A percentile compares a stretch with the other conserved stretches of the same genome.
Evolutionary conservation across 2,797 vertebrate genomes (phyloP).

Genomic region (Lophotriccus pileatus): DNA sequence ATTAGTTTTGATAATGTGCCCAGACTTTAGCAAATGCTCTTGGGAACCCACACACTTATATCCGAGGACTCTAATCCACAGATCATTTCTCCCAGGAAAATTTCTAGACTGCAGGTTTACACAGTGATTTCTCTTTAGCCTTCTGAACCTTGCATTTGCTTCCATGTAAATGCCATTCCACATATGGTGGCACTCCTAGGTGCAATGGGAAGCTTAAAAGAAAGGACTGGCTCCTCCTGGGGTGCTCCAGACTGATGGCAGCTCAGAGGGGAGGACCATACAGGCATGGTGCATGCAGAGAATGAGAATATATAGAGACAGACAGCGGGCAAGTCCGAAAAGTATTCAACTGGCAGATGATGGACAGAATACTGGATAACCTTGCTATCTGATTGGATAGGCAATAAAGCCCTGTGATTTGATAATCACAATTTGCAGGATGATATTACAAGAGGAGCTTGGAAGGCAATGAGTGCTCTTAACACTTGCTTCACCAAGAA

Average conservation of each 20-base stretch:
- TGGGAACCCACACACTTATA: not conserved
- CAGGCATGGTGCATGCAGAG: not conserved
- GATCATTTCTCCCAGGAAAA: not conserved
- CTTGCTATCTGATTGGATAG: not conserved
- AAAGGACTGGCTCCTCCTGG: not conserved
- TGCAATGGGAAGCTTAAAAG: not conserved
- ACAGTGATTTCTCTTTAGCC: not conserved
- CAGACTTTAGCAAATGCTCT: not conserved
- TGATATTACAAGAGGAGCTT: not conserved
- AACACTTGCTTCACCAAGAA: not conserved
- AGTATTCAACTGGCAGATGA: not conserved
- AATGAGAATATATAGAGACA: not conserved
- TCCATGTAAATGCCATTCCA: not conserved
- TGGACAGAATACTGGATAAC: not conserved
- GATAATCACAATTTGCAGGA: not conserved
- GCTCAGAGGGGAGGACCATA: not conserved
- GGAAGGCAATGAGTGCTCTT: not conserved
- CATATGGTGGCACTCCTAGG: not conserved
- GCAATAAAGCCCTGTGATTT: not conserved
- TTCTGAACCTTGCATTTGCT: not conserved
- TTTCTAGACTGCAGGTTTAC: not conserved
- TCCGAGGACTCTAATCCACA: not conserved
- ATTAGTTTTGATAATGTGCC: not conserved
- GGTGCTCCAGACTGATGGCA: not conserved
- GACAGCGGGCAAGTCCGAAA: not conserved